Conservation (phyloP, 2,113 vertebrate species). For the Rhinopomastus cyanomelas region DNA sequence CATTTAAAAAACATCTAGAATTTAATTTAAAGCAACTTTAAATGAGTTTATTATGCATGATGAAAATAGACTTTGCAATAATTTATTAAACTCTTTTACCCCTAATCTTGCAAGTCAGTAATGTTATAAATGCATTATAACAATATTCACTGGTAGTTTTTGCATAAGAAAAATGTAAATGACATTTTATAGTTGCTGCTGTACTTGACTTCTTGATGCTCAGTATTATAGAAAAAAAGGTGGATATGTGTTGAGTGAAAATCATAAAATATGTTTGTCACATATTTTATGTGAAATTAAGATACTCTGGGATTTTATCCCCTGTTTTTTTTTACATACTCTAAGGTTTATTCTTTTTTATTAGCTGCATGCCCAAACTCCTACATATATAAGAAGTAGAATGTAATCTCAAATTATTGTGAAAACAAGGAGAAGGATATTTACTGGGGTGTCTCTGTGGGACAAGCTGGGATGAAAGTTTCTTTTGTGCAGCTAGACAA, state of each 20-base stretch:
- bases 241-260: background rate
- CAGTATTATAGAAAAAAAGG: background rate
- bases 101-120: background rate
- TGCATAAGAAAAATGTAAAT: background rate
- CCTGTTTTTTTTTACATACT: background rate
- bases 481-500: background rate
- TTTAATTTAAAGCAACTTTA: background rate
- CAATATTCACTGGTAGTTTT: background rate
- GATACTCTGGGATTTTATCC: background rate
- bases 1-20: background rate
- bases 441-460: background rate
- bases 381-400: background rate
- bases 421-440: background rate
- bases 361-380: background rate
- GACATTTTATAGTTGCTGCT: background rate
- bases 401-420: background rate
- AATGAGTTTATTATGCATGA: background rate
- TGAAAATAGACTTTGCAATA: background rate
- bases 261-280: too few species aligned
- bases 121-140: background rate
- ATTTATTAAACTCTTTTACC: background rate
- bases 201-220: background rate
- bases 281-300: too few species aligned
- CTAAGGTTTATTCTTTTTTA: background rate
- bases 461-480: constrained; percentile 11